These are phyloP conservation scores for Melanargia galathea DNA, from an alignment of 2,888 invertebrate genomes.

Conservation along the genomic window DNA sequence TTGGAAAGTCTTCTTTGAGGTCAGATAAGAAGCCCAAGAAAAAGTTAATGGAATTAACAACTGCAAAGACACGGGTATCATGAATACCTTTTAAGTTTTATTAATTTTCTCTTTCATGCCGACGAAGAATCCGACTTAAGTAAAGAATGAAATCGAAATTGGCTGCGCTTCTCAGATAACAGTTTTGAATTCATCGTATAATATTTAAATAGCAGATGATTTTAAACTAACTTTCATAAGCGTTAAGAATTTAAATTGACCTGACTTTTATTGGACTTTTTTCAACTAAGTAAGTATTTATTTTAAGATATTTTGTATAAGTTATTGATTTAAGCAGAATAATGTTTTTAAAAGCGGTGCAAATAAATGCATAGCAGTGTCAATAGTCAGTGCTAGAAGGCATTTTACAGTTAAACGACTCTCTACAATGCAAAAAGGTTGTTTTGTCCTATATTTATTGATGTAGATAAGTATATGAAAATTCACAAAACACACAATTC, in stretches of 20 bases:
- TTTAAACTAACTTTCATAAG: not conserved
- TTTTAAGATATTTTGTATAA: too few relatives aligned
- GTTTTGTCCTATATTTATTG: too few relatives aligned
- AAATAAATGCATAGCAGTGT: too few relatives aligned
- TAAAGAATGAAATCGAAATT: conserved; percentile 28
- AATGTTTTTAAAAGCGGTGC: too few relatives aligned
- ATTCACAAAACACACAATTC: too few relatives aligned
- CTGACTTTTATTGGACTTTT: too few relatives aligned
- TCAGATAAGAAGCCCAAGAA: conserved; percentile 3
- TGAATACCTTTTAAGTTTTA: conserved; percentile 22
- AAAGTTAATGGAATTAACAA: not conserved
- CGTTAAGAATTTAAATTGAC: not conserved
- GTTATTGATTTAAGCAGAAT: too few relatives aligned
- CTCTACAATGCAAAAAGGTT: too few relatives aligned
- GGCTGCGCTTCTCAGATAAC: conserved; percentile 31
- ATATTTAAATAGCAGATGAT: not conserved
- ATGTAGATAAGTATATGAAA: too few relatives aligned
- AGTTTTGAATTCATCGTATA: conserved; percentile 21
- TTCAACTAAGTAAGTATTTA: too few relatives aligned
- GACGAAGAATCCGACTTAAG: conserved; percentile 16
- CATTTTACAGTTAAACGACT: too few relatives aligned
- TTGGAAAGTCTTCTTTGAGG: conserved; percentile 4
- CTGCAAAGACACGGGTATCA: conserved; percentile 5
- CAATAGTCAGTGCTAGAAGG: too few relatives aligned
- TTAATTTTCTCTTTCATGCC: conserved; percentile 23